Evolutionary conservation across 2,888 invertebrate genomes (phyloP).

Genomic region (Acleris cristana): DNA sequence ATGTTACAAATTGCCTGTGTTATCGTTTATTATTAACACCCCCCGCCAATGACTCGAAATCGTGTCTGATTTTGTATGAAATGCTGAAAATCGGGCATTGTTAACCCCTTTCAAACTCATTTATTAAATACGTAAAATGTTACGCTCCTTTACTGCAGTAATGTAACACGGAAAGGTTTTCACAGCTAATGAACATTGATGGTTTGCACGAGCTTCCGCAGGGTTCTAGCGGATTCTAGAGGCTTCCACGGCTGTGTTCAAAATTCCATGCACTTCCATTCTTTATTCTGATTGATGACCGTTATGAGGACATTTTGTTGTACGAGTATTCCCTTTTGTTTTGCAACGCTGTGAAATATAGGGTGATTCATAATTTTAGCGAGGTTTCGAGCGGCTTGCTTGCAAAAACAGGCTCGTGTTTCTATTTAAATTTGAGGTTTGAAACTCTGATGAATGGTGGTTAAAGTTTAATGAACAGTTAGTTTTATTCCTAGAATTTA

Average conservation of each 20-base stretch:
- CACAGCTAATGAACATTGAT: constrained; percentile 32
- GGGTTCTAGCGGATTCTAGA: background rate
- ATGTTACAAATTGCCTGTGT: background rate
- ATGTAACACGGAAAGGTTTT: constrained; percentile 25
- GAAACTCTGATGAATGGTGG: no score
- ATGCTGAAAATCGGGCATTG: no score
- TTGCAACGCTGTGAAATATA: background rate
- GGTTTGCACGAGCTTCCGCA: constrained; percentile 5
- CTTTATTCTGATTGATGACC: constrained; percentile 25
- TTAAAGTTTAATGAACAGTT: no score
- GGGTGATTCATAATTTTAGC: background rate
- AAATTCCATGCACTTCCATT: constrained; percentile 24
- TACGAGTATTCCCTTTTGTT: background rate
- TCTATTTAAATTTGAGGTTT: no score
- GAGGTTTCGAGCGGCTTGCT: no score
- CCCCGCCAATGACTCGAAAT: no score
- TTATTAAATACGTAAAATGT: constrained; percentile 1
- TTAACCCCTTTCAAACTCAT: no score
- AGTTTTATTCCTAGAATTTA: no score
- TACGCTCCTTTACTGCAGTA: background rate
- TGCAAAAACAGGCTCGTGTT: no score
- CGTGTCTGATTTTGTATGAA: no score
- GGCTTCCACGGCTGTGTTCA: constrained; percentile 3
- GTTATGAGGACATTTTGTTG: constrained; percentile 5
- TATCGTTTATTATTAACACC: no score